Evolutionary conservation across 1,140 invertebrate species (phyloP).

Genomic region (Trachymyrmex septentrionalis): DNA sequence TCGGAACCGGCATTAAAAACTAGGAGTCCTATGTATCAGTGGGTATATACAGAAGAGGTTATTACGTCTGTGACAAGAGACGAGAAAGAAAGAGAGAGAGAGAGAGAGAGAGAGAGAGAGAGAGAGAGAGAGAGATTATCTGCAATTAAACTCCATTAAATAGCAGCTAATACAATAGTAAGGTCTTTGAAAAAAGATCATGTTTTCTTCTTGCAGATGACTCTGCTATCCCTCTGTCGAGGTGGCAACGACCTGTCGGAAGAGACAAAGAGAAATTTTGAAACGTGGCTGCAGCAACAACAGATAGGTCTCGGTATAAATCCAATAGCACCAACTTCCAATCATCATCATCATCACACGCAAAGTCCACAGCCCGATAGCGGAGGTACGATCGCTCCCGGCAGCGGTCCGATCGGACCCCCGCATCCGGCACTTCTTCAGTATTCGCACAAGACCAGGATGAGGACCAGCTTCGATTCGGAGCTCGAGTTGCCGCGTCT

Average conservation of each 20-base stretch:
- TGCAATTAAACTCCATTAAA: too few relatives aligned
- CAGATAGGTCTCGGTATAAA: conserved; percentile 87
- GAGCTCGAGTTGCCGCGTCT: conserved; percentile 97
- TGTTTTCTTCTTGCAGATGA: conserved; percentile 88
- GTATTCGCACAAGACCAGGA: conserved; percentile 95
- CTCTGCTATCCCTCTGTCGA: conserved; percentile 92
- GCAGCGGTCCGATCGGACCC: conserved; percentile 78
- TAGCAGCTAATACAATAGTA: too few relatives aligned
- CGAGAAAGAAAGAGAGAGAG: too few relatives aligned
- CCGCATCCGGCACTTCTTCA: conserved; percentile 90
- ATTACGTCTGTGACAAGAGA: too few relatives aligned
- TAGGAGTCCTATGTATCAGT: too few relatives aligned
- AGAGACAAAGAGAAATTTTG: conserved; percentile 92
- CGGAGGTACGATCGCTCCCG: conserved; percentile 76
- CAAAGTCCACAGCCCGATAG: conserved; percentile 83
- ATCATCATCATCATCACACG: conserved; percentile 81
- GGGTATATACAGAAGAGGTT: too few relatives aligned
- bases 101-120: too few relatives aligned
- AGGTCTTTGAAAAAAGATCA: neutral
- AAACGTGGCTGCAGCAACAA: conserved; percentile 87
- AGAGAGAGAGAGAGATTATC: too few relatives aligned
- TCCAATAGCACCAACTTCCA: conserved; percentile 86
- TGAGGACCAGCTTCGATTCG: conserved; percentile 97
- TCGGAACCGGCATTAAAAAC: too few relatives aligned
- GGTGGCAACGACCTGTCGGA: conserved; percentile 91